These are phyloP conservation scores for Caranx melampygus DNA, from an alignment of 2,113 vertebrate genomes.

Conservation along the genomic window DNA sequence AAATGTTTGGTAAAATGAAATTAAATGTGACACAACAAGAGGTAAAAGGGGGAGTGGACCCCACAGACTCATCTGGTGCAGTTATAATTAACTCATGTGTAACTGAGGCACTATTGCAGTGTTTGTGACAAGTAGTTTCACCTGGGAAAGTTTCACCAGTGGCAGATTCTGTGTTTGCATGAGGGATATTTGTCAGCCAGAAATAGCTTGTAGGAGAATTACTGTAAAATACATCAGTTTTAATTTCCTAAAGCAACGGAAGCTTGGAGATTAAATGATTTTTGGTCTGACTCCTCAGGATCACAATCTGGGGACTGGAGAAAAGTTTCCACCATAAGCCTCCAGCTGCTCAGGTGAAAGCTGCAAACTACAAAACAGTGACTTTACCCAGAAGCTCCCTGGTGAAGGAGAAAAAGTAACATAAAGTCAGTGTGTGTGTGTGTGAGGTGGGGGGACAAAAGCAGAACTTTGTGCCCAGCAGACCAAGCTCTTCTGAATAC, in stretches of 20 bases:
- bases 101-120: constrained; percentile 61
- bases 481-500: constrained; percentile 26
- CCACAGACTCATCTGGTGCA: constrained; percentile 46
- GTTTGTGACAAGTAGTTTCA: constrained; percentile 72
- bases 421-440: constrained; percentile 35
- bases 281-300: constrained; percentile 45
- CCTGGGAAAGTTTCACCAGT: constrained; percentile 47
- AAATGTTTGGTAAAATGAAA: constrained; percentile 79
- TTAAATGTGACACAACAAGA: constrained; percentile 77
- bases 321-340: constrained; percentile 22
- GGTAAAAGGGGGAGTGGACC: constrained; percentile 65
- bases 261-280: constrained; percentile 36
- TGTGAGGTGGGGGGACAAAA: background rate
- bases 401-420: constrained; percentile 30
- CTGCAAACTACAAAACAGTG: constrained; percentile 33
- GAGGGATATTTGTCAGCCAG: constrained; percentile 46
- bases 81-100: constrained; percentile 76
- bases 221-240: constrained; percentile 38
- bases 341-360: constrained; percentile 41
- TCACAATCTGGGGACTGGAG: constrained; percentile 31
- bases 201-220: constrained; percentile 40
- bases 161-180: constrained; percentile 48
- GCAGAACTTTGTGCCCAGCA: constrained; percentile 35
- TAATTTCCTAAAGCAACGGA: constrained; percentile 55
- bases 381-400: constrained; percentile 27